Evolutionary conservation across 2,113 vertebrate genomes (phyloP).

Genomic region (Archilochus colubris): DNA sequence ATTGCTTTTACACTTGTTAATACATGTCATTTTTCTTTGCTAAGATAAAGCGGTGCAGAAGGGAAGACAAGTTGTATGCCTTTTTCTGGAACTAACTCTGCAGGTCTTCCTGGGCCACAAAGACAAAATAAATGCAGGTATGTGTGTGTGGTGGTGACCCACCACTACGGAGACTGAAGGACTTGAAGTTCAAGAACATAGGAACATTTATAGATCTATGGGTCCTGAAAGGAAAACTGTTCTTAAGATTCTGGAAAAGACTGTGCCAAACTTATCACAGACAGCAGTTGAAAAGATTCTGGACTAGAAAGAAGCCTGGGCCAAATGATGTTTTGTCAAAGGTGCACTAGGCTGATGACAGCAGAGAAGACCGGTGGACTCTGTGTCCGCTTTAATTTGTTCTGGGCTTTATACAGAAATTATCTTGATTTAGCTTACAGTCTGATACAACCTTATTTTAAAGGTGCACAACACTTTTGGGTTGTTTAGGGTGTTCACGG

Average conservation of each 20-base stretch:
- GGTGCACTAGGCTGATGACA: not conserved
- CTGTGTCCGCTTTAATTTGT: not conserved
- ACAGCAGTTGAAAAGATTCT: not conserved
- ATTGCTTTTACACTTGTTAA: not conserved
- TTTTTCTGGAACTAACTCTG: not conserved
- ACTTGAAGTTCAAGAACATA: not conserved
- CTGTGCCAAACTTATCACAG: not conserved
- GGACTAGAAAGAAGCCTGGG: not conserved
- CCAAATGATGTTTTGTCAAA: not conserved
- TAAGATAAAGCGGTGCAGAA: not conserved
- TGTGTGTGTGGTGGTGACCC: too few species aligned
- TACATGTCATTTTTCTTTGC: not conserved
- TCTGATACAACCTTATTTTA: not conserved
- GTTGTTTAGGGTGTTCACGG: not conserved
- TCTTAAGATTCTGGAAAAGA: not conserved
- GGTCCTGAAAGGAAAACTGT: not conserved
- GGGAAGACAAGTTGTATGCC: not conserved
- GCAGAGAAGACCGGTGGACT: not conserved
- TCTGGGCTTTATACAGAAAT: not conserved
- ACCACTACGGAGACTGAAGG: not conserved
- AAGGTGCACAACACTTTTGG: accelerated
- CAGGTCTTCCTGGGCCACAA: not conserved
- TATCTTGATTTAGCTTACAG: not conserved
- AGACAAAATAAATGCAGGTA: accelerated
- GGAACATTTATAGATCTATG: accelerated